Percentiles rank a stretch among this genome's conserved stretches.
phyloP scores from a whole-genome alignment of 2,888 invertebrate species.

The Macrophya alboannulata region DNA sequence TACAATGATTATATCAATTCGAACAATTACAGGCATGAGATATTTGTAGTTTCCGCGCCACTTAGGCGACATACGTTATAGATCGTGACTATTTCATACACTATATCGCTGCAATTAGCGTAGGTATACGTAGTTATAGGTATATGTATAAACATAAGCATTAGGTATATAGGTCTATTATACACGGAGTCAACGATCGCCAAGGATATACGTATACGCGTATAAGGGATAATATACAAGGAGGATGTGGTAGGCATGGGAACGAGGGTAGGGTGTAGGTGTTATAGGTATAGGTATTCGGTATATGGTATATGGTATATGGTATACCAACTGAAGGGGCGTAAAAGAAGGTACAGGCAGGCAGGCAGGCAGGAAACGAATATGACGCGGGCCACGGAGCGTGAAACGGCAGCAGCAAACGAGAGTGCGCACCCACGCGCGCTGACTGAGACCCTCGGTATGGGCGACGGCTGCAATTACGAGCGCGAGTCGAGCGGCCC shows the following conservation, averaged over 20 bases:
- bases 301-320: neutral
- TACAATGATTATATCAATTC: neutral
- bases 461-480: constrained; percentile 46
- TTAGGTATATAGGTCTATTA: neutral
- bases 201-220: neutral
- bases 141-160: neutral
- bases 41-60: neutral
- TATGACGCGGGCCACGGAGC: constrained; percentile 79
- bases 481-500: constrained; percentile 44
- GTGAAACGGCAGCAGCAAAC: constrained; percentile 72
- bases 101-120: neutral
- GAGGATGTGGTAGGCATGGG: neutral
- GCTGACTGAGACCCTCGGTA: neutral
- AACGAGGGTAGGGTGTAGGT: constrained; percentile 1
- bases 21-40: neutral
- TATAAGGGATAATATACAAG: constrained; percentile 1
- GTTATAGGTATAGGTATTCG: neutral
- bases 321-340: neutral
- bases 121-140: neutral
- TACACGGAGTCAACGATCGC: constrained; percentile 5
- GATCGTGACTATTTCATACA: neutral
- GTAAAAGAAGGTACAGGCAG: neutral
- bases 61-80: neutral
- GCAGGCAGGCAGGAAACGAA: constrained; percentile 75
- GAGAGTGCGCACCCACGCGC: constrained; percentile 72